Base-by-base conservation (phyloP, 1,140 invertebrate genomes). In the Gonatopus flavifemur region DNA sequence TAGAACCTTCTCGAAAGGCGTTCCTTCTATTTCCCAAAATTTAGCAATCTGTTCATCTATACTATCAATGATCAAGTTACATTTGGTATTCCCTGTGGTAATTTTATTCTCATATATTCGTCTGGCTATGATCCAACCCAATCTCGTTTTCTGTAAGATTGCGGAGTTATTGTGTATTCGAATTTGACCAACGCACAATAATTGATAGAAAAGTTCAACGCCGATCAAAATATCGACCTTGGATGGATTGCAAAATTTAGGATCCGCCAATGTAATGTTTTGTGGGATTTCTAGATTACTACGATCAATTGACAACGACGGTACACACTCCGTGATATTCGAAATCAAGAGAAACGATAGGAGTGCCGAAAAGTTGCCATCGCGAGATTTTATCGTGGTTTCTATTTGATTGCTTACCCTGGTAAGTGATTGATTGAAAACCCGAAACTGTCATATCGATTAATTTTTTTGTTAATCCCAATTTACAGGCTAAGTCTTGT, bases 11-110 rank as follows among this genome's bases (percentile, higher is more conserved):
- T 9, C 5, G 5, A 8, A 5, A 33, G 6, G 4, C 15, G 32
- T n/a, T 6, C 15, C 32, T 33, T 50, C 48, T 1, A 50, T 10
- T 30, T 25, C 15, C 48, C 48, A 50, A 22, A 50, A 50, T 28
- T n/a, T 16, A 12, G 10, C 8, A 0, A 43, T 2, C 13, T 33
- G 32, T 9, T 33, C 32, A 12, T 25, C 32, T 19, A 31, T 10
- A 8, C 43, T n/a, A 0, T 15, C 3, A 30, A 10, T n/a, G 2
- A 32, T 28, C 1, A 37, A 2, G 1, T 21, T 2, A 28, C 39
- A 37, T n/a, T 20, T 16, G 18, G 24, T 32, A 41, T 2, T 20
- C 18, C 21, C n/a, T 21, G 3, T 36, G 6, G 10, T 15, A 22
- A 19, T 16, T 9, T 36, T 28, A 6, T 1, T 1, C 19, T 10